These are phyloP conservation scores for Cygnus buccinator DNA, from an alignment of 2,113 vertebrate species.

Conservation along the genomic window DNA sequence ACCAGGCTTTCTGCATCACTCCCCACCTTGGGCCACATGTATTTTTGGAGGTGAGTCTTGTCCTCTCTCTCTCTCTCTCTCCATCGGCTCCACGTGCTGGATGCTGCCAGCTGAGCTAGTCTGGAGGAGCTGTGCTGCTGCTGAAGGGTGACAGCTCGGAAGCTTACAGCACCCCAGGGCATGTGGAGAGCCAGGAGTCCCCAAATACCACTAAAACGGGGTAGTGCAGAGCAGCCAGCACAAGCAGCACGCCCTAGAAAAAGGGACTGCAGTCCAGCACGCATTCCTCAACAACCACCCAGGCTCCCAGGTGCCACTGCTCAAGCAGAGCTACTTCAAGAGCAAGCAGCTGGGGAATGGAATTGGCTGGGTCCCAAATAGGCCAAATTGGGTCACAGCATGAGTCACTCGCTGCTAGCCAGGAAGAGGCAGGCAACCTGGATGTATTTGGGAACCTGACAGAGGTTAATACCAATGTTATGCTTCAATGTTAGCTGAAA, in stretches of 20 bases:
- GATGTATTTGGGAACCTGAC: background rate
- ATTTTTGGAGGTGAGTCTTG: background rate
- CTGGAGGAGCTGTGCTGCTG: background rate
- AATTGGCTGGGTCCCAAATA: background rate
- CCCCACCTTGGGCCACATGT: background rate
- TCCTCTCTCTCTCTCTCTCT: background rate
- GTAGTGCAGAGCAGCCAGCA: background rate
- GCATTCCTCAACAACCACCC: background rate
- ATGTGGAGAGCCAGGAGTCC: background rate
- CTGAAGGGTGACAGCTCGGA: background rate
- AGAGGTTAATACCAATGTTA: background rate
- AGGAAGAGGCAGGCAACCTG: background rate
- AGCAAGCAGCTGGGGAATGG: background rate
- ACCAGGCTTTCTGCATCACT: background rate
- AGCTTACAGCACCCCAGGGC: background rate
- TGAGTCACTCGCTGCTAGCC: background rate
- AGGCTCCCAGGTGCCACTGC: background rate
- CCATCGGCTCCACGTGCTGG: background rate
- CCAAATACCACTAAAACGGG: background rate
- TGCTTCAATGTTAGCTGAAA: background rate
- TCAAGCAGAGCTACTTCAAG: background rate
- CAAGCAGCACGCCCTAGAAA: background rate
- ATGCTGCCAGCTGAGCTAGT: background rate
- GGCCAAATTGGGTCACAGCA: background rate
- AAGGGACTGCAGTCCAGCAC: background rate